These are phyloP conservation scores for Mustelus asterias DNA, from an alignment of 2,113 vertebrate genomes.

Conservation along the genomic window DNA sequence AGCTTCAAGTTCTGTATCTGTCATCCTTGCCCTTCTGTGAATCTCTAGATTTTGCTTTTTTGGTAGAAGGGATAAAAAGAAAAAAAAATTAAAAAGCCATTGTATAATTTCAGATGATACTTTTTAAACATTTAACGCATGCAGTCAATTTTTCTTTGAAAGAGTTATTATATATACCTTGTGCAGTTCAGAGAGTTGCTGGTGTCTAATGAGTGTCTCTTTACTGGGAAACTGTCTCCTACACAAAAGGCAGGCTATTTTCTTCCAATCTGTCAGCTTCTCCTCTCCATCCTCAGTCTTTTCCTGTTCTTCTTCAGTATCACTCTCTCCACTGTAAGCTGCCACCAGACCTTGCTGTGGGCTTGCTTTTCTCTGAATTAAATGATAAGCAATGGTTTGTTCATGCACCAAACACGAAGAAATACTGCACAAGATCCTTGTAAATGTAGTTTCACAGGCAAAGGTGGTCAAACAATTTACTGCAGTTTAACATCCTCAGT, in stretches of 20 bases:
- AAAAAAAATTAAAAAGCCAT: constrained; percentile 5
- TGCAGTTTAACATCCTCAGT: neutral
- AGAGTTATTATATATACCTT: constrained; percentile 71
- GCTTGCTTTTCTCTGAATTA: constrained; percentile 35
- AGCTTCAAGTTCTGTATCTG: constrained; percentile 85
- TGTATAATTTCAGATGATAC: neutral
- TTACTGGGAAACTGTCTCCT: constrained; percentile 92
- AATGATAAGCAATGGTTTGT: neutral
- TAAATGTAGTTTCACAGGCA: neutral
- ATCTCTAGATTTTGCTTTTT: constrained; percentile 95
- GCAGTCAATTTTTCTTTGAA: neutral
- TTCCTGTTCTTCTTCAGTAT: constrained; percentile 82
- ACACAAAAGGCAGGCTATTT: constrained; percentile 89
- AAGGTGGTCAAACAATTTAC: neutral
- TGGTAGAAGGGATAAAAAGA: neutral
- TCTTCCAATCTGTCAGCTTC: constrained; percentile 91
- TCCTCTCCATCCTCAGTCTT: constrained; percentile 70
- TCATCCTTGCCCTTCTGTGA: constrained; percentile 75
- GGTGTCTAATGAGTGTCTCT: constrained; percentile 82
- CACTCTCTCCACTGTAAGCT: constrained; percentile 93
- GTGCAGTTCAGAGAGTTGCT: constrained; percentile 93
- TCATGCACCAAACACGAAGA: neutral
- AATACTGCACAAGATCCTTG: neutral
- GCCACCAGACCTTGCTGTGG: constrained; percentile 82
- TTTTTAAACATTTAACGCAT: neutral